Evolutionary conservation across 2,888 invertebrate species (phyloP).

Genomic region (Odontomyia ornata): DNA sequence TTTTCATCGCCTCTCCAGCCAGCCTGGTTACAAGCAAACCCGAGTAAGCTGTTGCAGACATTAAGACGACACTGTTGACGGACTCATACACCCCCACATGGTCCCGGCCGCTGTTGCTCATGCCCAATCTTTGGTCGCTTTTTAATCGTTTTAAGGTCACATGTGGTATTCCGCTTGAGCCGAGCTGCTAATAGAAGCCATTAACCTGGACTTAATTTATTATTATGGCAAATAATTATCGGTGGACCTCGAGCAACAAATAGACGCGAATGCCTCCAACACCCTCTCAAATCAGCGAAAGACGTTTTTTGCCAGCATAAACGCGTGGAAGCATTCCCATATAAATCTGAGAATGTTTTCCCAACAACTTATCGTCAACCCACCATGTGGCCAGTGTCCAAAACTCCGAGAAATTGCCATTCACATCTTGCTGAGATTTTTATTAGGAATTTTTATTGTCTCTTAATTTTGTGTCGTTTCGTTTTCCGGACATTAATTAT

Average conservation of each 20-base stretch:
- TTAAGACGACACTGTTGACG: conserved; percentile 5
- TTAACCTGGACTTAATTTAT: neutral
- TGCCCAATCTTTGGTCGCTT: neutral
- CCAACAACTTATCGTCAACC: neutral
- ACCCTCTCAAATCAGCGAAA: neutral
- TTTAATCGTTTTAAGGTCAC: neutral
- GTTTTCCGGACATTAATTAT: conserved; percentile 4
- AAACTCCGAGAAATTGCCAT: neutral
- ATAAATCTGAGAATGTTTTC: neutral
- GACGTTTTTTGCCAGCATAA: neutral
- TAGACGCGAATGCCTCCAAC: neutral
- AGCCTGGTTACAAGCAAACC: neutral
- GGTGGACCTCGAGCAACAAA: neutral
- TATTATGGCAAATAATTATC: neutral
- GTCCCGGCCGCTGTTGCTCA: neutral
- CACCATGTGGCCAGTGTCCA: neutral
- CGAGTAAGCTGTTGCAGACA: neutral
- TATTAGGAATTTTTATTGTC: conserved; percentile 20
- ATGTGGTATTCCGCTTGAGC: neutral
- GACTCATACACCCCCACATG: neutral
- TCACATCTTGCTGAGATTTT: neutral
- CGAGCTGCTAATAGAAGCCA: neutral
- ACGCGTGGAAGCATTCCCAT: neutral
- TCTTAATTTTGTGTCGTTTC: conserved; percentile 6
- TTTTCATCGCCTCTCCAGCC: neutral